Conservation (phyloP, 2,113 vertebrate species). For the Pheucticus melanocephalus region DNA sequence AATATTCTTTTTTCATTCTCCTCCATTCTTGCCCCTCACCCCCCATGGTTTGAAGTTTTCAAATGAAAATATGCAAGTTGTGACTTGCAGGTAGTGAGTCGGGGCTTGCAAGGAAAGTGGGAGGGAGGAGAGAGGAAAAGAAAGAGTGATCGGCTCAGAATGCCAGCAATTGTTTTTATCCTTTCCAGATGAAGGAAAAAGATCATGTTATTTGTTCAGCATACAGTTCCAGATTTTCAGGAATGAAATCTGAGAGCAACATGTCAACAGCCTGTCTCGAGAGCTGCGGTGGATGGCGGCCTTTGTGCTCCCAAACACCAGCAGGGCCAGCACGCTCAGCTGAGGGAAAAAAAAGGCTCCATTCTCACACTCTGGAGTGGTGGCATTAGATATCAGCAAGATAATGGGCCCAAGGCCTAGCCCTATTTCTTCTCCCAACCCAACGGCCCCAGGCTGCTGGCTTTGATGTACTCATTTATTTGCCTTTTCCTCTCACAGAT, state of each 20-base stretch:
- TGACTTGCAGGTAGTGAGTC: conserved; percentile 58
- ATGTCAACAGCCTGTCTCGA: conserved; percentile 67
- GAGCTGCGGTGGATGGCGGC: conserved; percentile 65
- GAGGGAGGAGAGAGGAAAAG: conserved; percentile 30
- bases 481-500: conserved; percentile 56
- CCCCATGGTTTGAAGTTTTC: conserved; percentile 60
- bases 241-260: conserved; percentile 74
- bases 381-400: conserved; percentile 75
- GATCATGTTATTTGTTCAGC: conserved; percentile 72
- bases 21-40: neutral
- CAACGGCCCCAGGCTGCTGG: conserved; percentile 61
- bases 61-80: conserved; percentile 62
- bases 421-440: conserved; percentile 58
- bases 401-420: conserved; percentile 67
- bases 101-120: conserved; percentile 42
- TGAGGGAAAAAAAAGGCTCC: conserved; percentile 56
- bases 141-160: conserved; percentile 33
- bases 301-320: conserved; percentile 77
- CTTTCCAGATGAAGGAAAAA: conserved; percentile 71
- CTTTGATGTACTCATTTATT: conserved; percentile 72
- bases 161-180: conserved; percentile 71
- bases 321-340: conserved; percentile 57
- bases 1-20: conserved; percentile 41
- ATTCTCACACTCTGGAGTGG: conserved; percentile 71
- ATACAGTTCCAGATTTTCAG: conserved; percentile 76